Conservation (phyloP, 2,888 invertebrate species). For the Luperina nickerlii region DNA sequence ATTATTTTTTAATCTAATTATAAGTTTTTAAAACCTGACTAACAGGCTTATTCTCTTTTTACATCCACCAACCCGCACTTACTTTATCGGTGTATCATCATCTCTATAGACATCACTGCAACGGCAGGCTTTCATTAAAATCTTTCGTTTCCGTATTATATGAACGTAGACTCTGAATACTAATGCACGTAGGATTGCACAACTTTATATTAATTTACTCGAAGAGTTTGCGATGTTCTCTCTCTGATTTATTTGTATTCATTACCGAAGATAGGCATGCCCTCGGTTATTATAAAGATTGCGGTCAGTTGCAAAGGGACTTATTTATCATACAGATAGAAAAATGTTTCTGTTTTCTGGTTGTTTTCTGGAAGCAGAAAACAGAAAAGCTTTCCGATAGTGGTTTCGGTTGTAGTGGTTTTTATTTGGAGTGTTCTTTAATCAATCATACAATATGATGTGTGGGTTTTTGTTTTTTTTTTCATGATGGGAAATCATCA, state of each 20-base stretch:
- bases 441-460: neutral
- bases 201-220: conserved; percentile 89
- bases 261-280: conserved; percentile 75
- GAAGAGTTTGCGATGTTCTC: conserved; percentile 82
- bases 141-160: conserved; percentile 87
- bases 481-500: too few species aligned
- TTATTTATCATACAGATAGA: conserved; percentile 77
- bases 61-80: too few species aligned
- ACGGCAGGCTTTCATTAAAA: conserved; percentile 87
- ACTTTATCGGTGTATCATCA: conserved; percentile 37
- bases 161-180: conserved; percentile 86
- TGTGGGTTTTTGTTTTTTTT: too few species aligned
- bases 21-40: too few species aligned
- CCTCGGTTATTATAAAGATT: conserved; percentile 68
- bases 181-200: conserved; percentile 86
- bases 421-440: neutral
- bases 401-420: conserved; percentile 12
- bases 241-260: conserved; percentile 86
- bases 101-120: conserved; percentile 72
- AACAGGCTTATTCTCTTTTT: neutral
- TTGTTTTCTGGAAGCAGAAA: neutral
- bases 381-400: conserved; percentile 13
- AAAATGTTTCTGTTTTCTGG: conserved; percentile 65
- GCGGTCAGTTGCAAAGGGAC: conserved; percentile 72
- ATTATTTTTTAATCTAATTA: neutral